Evolutionary conservation across 2,113 vertebrate genomes (phyloP).

Genomic region (Illadopsis cleaveri): DNA sequence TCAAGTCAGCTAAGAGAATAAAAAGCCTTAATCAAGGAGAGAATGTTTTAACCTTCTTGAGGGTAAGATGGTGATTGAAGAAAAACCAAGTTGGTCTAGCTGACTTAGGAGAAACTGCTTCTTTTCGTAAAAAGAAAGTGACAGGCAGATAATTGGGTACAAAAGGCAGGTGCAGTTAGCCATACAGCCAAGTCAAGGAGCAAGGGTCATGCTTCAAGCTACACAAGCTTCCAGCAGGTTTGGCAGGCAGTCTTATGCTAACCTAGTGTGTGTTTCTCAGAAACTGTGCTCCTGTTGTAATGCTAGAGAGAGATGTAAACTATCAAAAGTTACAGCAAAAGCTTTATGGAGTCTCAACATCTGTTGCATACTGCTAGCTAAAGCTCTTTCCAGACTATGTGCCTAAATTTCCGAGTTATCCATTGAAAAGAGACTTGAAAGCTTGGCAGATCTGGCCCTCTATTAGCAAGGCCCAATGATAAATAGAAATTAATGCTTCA

Average conservation of each 20-base stretch:
- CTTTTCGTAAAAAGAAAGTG: neutral
- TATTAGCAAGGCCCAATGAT: neutral
- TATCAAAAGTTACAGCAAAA: neutral
- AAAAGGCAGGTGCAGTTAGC: neutral
- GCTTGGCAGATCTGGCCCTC: neutral
- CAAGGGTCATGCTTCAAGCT: neutral
- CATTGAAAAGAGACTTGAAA: neutral
- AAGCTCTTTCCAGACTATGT: neutral
- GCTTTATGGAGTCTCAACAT: neutral
- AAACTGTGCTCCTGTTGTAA: neutral
- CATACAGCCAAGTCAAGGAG: neutral
- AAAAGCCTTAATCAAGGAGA: neutral
- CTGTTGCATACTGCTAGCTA: neutral
- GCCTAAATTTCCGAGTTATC: neutral
- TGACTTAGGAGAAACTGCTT: neutral
- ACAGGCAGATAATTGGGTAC: neutral
- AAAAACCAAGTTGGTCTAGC: neutral
- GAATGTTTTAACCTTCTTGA: neutral
- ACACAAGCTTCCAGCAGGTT: neutral
- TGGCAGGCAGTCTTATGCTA: neutral
- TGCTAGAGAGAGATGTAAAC: neutral
- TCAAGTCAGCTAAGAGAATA: neutral
- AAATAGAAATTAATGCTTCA: neutral
- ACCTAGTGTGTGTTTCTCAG: neutral
- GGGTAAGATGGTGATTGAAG: neutral